phyloP scores from a whole-genome alignment of 2,888 invertebrate species.

The Hydriomena furcata region DNA sequence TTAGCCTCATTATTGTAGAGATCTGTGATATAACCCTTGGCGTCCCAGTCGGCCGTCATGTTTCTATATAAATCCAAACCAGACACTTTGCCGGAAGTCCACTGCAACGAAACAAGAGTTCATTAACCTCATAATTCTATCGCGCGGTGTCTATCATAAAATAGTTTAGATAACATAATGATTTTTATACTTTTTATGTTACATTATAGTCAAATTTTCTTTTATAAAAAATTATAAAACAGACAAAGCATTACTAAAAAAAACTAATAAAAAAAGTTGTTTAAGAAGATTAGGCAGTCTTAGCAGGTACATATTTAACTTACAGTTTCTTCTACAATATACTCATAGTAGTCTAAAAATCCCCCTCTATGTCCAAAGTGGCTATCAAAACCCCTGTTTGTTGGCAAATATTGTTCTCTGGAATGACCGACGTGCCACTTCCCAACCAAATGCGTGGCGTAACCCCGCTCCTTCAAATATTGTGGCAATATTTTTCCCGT shows the following conservation, averaged over 20 bases:
- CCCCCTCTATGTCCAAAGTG: conserved; percentile 95
- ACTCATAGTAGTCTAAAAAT: conserved; percentile 90
- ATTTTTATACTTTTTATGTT: too few relatives aligned
- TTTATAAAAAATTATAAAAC: too few relatives aligned
- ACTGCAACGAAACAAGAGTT: conserved; percentile 44
- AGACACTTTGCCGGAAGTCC: conserved; percentile 52
- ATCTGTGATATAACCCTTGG: conserved; percentile 87
- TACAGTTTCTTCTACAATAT: conserved; percentile 61
- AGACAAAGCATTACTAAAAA: too few relatives aligned
- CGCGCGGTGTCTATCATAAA: too few relatives aligned
- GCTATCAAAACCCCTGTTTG: conserved; percentile 89
- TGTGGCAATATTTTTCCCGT: conserved; percentile 82
- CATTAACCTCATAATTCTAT: too few relatives aligned
- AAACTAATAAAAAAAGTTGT: too few relatives aligned
- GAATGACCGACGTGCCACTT: conserved; percentile 90
- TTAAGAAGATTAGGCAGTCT: too few relatives aligned
- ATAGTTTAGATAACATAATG: too few relatives aligned
- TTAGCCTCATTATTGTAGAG: conserved; percentile 86
- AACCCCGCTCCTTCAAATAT: conserved; percentile 87
- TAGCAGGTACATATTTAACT: conserved; percentile 30
- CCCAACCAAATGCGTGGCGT: conserved; percentile 90
- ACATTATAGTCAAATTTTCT: too few relatives aligned
- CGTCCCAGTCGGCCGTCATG: conserved; percentile 78
- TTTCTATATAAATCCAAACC: conserved; percentile 82
- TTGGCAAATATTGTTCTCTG: conserved; percentile 85